Conservation (phyloP, 2,888 invertebrate species). For the Conus canariensis region DNA sequence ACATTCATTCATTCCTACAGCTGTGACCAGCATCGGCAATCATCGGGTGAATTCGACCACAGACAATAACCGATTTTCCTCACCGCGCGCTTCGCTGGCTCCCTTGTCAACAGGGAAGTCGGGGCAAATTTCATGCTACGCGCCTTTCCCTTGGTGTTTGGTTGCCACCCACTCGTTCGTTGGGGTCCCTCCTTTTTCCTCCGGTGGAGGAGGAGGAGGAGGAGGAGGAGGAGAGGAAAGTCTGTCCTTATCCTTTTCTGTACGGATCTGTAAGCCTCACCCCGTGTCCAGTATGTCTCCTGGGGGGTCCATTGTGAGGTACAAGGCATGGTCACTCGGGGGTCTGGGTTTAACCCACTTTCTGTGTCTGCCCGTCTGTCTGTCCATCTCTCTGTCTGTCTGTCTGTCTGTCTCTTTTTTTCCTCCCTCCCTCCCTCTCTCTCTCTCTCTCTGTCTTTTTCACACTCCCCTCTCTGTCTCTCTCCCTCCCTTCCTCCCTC, state of each 20-base stretch:
- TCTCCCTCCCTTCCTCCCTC: neutral
- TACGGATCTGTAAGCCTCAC: neutral
- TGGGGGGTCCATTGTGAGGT: conserved; percentile 20
- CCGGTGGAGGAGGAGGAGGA: neutral
- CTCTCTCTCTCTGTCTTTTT: conserved; percentile 5
- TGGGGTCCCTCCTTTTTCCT: neutral
- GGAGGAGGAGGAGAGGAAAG: neutral
- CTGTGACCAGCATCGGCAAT: neutral
- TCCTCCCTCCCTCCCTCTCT: neutral
- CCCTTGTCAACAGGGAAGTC: conserved; percentile 22
- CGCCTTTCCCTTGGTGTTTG: neutral
- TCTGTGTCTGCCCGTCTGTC: neutral
- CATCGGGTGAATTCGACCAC: neutral
- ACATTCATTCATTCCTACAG: too few species aligned
- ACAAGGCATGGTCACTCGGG: neutral
- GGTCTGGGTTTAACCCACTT: neutral
- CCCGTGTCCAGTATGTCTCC: neutral
- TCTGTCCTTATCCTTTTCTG: conserved; percentile 23
- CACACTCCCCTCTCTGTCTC: neutral
- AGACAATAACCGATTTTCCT: neutral
- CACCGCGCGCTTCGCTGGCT: conserved; percentile 20
- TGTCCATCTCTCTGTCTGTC: neutral
- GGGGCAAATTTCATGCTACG: conserved; percentile 28
- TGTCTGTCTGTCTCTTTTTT: neutral
- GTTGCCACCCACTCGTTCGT: conserved; percentile 17